Base-by-base conservation (phyloP, 2,113 vertebrate species). In the Leptocoma aspasia region DNA sequence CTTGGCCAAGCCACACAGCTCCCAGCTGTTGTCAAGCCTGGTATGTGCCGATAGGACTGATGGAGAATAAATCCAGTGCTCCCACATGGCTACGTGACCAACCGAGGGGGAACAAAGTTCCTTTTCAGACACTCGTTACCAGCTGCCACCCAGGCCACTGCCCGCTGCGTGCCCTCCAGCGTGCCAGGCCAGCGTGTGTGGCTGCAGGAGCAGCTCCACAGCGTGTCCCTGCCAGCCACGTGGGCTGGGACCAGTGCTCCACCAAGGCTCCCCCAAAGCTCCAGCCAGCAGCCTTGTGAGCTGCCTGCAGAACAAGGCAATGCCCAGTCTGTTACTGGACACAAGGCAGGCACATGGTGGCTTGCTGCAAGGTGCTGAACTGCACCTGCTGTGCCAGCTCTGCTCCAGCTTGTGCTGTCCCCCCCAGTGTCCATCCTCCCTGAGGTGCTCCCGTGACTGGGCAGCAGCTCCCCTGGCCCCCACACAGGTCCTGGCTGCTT, bases 21-120 rank as follows among this genome's bases (percentile, higher is more conserved):
- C 95, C 96, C 96, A 96, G 96, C 96, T 96, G 96, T 70, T 96
- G 94, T 77, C 84, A 93, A 35, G 92, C 87, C 79, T 60, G 92
- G 85, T 90, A 92, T 87, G 87, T 37, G 92, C 75, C 0, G 60
- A 97, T 78, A 95, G 90, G 49, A 7, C 82, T 64, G 85, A 63
- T 6, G 79, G 84, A 94, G 95, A 95, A 94, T 90, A 94, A 90
- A 87, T 65, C 42, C 24, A 66, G 35, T 52, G 92, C 89, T 96
- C 88, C 90, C 85, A 77, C 76, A 90, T 15, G 79, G 93, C 90
- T 97, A 95, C 75, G 94, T 94, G 96, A 97, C 95, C 75, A 44
- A 64, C 16, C 0, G 39, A 42, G 47, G 42, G 60, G 76, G 71
- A 94, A 96, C 93, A 97, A 96, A 92, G 85, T 96, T 80, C 68